Base-by-base conservation (phyloP, 1,140 invertebrate species). In the Brachionus rotundiformis region DNA sequence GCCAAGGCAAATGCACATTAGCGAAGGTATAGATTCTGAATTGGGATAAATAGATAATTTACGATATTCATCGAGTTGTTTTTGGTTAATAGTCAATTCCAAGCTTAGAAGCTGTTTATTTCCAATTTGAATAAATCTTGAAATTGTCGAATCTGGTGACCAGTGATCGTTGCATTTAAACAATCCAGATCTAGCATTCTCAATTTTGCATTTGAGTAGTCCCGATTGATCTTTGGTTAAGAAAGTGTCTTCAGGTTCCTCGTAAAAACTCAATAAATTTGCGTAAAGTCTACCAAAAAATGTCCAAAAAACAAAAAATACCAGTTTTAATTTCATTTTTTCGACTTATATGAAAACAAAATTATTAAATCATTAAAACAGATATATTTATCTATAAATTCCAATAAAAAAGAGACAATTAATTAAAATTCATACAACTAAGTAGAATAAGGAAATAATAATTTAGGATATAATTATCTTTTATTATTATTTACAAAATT, bases 131-230 rank as follows among this genome's bases (percentile, higher is more conserved):
- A 79, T 59, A 3, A 79, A 10, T 8, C 59, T 13, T 11, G 47
- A 59, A 25, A 13, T 25, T 16, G n/a, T 63, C 19, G 47, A 23
- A 11, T 79, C 76, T 23, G 49, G 47, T 5, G 29, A 36, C 47
- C 47, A 59, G 27, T 54, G 27, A 25, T 63, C 47, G n/a, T 79
- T 79, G 25, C 76, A 79, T 31, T 79, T 79, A n/a, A 79, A 79
- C 54, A 79, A 59, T 10, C 47, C 76, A 23, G 44, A 39, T 19
- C 8, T 16, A 4, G 76, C 44, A 63, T 79, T 79, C 33, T 79
- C 76, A n/a, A 79, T 79, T 79, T 79, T 79, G 25, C 76, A 79
- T 79, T 61, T 79, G 3, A 79, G 59, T 1, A 79, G 16, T 25
- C 25, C 76, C 6, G 59, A 29, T 25, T 36, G 33, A 29, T 54